Evolutionary conservation across 2,797 vertebrate genomes (phyloP).

Genomic region (Hylomyscus alleni): DNA sequence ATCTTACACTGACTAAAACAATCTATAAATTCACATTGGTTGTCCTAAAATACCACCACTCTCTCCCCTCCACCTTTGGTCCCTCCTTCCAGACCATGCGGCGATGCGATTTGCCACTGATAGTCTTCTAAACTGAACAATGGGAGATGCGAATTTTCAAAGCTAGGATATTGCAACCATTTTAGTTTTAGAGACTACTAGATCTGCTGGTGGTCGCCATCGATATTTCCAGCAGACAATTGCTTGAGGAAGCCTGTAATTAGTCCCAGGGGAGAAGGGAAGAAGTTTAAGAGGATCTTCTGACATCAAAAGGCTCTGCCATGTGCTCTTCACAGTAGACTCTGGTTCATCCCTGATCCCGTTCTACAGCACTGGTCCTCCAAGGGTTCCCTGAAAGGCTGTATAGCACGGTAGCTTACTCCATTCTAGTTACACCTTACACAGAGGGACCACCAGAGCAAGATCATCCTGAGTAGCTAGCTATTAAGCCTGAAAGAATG

Average conservation of each 20-base stretch:
- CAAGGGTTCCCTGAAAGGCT: background rate
- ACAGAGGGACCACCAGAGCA: slow-evolving; percentile 20
- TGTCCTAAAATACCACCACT: background rate
- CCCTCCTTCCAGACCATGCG: background rate
- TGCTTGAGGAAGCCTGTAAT: slow-evolving; percentile 81
- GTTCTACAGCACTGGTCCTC: background rate
- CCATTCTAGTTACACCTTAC: slow-evolving; percentile 29
- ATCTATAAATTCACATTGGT: background rate
- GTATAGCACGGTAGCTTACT: background rate
- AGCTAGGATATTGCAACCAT: slow-evolving; percentile 79
- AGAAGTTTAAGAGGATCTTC: slow-evolving; percentile 81
- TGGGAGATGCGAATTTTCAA: slow-evolving; percentile 43
- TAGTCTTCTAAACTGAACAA: slow-evolving; percentile 10
- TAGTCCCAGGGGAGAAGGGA: slow-evolving; percentile 76
- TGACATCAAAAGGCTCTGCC: slow-evolving; percentile 77
- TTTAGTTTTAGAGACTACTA: slow-evolving; percentile 82
- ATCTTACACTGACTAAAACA: slow-evolving; percentile 42
- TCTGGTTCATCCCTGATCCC: slow-evolving; percentile 6
- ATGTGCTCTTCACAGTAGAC: slow-evolving; percentile 57
- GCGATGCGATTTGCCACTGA: background rate
- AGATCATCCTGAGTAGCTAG: slow-evolving; percentile 22
- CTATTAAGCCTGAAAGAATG: slow-evolving; percentile 62
- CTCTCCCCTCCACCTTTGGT: background rate
- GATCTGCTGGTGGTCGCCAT: slow-evolving; percentile 86
- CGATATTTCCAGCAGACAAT: slow-evolving; percentile 85